Base-by-base conservation (phyloP, 2,888 invertebrate species). In the Amiota mariae region DNA sequence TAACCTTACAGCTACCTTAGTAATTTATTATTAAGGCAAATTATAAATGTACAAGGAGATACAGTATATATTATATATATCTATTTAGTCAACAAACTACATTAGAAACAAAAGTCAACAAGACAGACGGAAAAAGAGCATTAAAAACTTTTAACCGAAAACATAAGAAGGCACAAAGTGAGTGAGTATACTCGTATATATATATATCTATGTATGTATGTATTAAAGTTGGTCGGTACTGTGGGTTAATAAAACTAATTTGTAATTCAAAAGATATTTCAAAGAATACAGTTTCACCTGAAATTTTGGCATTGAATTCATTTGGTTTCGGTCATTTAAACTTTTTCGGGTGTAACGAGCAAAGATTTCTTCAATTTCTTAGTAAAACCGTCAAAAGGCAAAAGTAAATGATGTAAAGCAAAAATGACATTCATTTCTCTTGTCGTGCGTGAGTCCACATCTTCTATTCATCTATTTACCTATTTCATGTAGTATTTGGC, bases 211-310 rank as follows among this genome's bases (percentile, higher is more conserved):
- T 59, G 57, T 57, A 10, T 57, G 57, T 6, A 20, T n/a, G n/a
- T n/a, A 15, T 57, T 59, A 18, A 18, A 57, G 20, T 18, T 12
- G 12, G 15, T 46, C 48, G 18, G 66, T 49, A 66, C 66, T 66
- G 18, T 36, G 48, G 66, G 48, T 48, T 66, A 66, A 66, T 66
- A 47, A 68, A 68, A 68, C 67, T 68, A 68, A 68, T 68, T 68
- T 68, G 67, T 68, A 68, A 68, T 68, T 68, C 67, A 68, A 51
- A 68, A 68, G 67, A 49, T 68, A 68, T 36, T 54, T 49, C 66
- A 49, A 66, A 49, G 66, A 11, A 66, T 15, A 54, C 54, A 54
- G 63, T 63, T 48, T 66, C 36, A 49, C 48, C 66, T 66, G 64
- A 64, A 20, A 66, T 66, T 66, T 59, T 48, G 47, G 48, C 48